phyloP scores from a whole-genome alignment of 2,113 vertebrate species.

The Equus quagga region DNA sequence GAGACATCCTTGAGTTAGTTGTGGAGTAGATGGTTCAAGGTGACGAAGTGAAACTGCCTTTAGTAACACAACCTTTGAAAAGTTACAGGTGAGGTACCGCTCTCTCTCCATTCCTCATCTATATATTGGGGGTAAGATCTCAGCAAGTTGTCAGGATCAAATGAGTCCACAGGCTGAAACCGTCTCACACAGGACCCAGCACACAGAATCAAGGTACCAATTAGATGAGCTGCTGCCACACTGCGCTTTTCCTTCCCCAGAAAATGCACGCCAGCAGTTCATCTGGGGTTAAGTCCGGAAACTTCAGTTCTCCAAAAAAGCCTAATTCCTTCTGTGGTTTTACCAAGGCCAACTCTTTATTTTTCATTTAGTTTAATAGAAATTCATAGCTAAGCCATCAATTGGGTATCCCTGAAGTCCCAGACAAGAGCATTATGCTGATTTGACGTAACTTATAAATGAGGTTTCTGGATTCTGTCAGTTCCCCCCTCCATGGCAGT shows the following conservation, averaged over 20 bases:
- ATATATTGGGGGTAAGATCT: not conserved
- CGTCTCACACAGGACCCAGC: not conserved
- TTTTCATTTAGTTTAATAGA: constrained; percentile 10
- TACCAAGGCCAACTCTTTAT: not conserved
- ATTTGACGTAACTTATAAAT: not conserved
- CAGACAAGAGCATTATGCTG: not conserved
- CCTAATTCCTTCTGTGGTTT: not conserved
- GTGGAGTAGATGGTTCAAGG: not conserved
- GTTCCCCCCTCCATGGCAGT: not conserved
- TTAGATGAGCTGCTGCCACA: not conserved
- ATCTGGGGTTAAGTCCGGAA: not conserved
- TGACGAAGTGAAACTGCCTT: not conserved
- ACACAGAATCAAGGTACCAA: not conserved
- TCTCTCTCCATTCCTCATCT: not conserved
- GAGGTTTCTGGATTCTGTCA: not conserved
- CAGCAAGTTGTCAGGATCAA: not conserved
- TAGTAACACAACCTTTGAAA: not conserved
- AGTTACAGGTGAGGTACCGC: not conserved
- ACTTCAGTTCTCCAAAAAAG: not conserved
- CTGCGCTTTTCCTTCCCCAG: not conserved
- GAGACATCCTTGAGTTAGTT: not conserved
- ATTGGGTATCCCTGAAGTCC: not conserved
- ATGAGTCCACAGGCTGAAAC: not conserved
- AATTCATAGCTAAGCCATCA: not conserved
- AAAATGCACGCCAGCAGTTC: not conserved